Evolutionary conservation across 2,113 vertebrate species (phyloP).

Genomic region (Anolis sagrei): DNA sequence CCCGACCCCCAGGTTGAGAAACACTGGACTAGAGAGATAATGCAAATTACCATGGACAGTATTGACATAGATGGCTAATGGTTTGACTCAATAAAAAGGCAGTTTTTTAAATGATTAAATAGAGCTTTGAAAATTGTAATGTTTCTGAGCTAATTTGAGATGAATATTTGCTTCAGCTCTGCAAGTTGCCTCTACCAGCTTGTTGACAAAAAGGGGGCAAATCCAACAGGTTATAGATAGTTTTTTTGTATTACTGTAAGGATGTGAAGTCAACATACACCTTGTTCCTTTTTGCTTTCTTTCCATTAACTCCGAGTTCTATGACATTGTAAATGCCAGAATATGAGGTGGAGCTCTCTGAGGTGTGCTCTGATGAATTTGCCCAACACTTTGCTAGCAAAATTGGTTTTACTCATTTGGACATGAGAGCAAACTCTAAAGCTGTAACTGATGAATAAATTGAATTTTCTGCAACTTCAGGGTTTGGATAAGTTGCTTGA

Average conservation of each 20-base stretch:
- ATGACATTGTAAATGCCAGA: not conserved
- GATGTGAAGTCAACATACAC: not conserved
- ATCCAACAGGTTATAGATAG: not conserved
- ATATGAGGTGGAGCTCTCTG: not conserved
- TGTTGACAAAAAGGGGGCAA: not conserved
- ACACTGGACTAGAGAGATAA: too few relatives aligned
- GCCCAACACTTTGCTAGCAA: not conserved
- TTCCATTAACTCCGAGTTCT: not conserved
- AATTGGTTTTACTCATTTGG: not conserved
- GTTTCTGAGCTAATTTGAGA: too few relatives aligned
- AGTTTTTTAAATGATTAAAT: too few relatives aligned
- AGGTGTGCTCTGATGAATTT: not conserved
- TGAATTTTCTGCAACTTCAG: not conserved
- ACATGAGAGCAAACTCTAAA: not conserved
- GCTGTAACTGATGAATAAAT: not conserved
- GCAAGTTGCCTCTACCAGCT: too few relatives aligned
- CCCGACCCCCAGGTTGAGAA: too few relatives aligned
- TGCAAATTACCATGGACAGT: too few relatives aligned
- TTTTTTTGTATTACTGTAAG: not conserved
- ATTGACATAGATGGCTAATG: too few relatives aligned
- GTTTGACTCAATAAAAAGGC: too few relatives aligned
- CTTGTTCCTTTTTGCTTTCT: not conserved
- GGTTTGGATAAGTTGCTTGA: not conserved
- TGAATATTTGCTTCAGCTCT: too few relatives aligned
- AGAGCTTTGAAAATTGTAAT: too few relatives aligned